Conservation (phyloP, 2,888 invertebrate species). For the Bedellia somnulentella region DNA sequence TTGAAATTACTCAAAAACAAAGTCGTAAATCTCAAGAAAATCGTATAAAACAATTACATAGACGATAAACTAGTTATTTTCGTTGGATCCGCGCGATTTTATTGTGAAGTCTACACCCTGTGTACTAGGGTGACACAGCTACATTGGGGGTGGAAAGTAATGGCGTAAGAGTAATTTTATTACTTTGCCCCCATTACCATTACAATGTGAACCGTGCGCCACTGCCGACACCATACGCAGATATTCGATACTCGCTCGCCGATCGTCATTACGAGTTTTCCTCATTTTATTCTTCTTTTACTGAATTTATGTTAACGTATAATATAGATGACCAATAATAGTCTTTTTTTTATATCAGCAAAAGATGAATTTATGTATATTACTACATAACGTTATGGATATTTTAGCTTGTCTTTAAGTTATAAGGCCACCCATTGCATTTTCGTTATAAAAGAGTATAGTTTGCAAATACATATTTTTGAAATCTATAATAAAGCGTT, state of each 20-base stretch:
- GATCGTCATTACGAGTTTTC: not conserved
- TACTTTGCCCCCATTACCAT: constrained; percentile 61
- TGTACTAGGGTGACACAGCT: constrained; percentile 27
- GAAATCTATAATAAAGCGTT: too few relatives aligned
- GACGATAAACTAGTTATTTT: constrained; percentile 39
- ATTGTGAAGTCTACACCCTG: constrained; percentile 43
- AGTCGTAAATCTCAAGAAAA: constrained; percentile 21
- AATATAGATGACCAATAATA: too few relatives aligned
- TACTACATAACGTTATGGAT: too few relatives aligned
- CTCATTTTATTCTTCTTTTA: too few relatives aligned
- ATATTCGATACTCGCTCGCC: constrained; percentile 21
- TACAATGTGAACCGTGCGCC: constrained; percentile 42
- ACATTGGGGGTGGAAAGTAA: constrained; percentile 42
- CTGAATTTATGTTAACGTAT: too few relatives aligned
- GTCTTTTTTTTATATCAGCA: too few relatives aligned
- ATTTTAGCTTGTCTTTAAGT: too few relatives aligned
- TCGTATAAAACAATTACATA: constrained; percentile 40
- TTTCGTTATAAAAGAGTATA: too few relatives aligned
- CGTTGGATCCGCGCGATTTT: constrained; percentile 37
- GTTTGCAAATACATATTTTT: too few relatives aligned
- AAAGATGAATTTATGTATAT: too few relatives aligned
- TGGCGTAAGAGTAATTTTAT: constrained; percentile 61
- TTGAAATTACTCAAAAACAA: not conserved
- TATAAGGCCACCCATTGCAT: too few relatives aligned
- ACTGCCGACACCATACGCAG: constrained; percentile 39